Evolutionary conservation across 1,140 invertebrate genomes (phyloP).

Genomic region (Hylyphantes graminicola): DNA sequence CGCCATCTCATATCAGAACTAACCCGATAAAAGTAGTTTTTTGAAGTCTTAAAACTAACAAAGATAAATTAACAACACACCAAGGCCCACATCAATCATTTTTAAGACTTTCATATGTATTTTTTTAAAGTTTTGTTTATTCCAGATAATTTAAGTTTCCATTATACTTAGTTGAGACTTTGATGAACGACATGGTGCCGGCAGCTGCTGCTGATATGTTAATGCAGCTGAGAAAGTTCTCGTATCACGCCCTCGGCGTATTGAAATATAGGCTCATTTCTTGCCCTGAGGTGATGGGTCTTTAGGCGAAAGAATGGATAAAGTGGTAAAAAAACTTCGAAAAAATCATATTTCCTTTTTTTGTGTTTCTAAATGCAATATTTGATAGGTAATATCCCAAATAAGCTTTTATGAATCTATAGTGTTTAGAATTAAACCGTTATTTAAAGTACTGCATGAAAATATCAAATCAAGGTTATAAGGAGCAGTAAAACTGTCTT

Average conservation of each 20-base stretch:
- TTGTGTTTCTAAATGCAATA: too few relatives aligned
- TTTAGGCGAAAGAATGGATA: too few relatives aligned
- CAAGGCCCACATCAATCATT: conserved; percentile 47
- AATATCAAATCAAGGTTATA: too few relatives aligned
- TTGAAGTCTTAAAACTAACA: conserved; percentile 31
- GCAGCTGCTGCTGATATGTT: conserved; percentile 56
- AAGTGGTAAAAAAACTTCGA: too few relatives aligned
- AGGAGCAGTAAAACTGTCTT: too few relatives aligned
- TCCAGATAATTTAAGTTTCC: conserved; percentile 59
- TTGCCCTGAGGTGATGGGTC: background rate
- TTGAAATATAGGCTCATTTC: conserved; percentile 1
- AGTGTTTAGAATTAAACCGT: too few relatives aligned
- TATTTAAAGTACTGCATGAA: too few relatives aligned
- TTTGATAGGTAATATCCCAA: too few relatives aligned
- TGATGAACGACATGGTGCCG: conserved; percentile 45
- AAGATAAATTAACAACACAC: conserved; percentile 57
- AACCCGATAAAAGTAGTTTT: conserved; percentile 24
- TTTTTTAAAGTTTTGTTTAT: conserved; percentile 42
- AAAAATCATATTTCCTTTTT: too few relatives aligned
- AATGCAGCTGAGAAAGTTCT: conserved; percentile 26
- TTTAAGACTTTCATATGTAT: conserved; percentile 39
- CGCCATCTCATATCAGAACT: conserved; percentile 10
- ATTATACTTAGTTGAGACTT: conserved; percentile 57
- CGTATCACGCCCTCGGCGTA: conserved; percentile 2
- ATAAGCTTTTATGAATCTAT: too few relatives aligned